Percentiles rank a stretch among this genome's conserved stretches.
Conservation (phyloP, 2,888 invertebrate genomes). For the Omphaloscelis lunosa region DNA sequence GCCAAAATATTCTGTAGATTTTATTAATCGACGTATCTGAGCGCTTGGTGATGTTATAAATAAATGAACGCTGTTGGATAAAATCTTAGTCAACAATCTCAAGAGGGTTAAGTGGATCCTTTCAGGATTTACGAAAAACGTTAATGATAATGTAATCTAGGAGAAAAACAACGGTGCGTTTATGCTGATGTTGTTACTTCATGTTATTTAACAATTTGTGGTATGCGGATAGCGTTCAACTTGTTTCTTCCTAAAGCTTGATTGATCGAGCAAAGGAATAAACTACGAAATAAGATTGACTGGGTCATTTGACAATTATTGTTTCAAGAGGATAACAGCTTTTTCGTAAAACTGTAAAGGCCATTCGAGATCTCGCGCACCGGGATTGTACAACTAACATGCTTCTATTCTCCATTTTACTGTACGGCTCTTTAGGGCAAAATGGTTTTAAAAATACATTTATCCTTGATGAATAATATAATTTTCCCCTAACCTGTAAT, state of each 20-base stretch:
- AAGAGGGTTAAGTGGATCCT: conserved; percentile 29
- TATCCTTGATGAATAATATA: neutral
- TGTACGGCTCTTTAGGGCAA: neutral
- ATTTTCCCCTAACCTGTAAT: conserved; percentile 21
- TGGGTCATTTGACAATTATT: neutral
- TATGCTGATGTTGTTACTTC: conserved; percentile 14
- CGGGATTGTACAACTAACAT: neutral
- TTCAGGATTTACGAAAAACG: conserved; percentile 26
- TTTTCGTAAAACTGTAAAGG: neutral
- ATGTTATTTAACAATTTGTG: conserved; percentile 14
- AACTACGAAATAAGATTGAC: neutral
- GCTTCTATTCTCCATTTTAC: neutral
- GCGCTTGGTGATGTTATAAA: conserved; percentile 45
- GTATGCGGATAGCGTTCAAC: neutral
- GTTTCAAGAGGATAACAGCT: neutral
- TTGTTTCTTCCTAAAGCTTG: neutral
- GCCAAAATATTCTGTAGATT: conserved; percentile 47
- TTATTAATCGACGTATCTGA: conserved; percentile 25
- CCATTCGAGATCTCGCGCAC: too few relatives aligned
- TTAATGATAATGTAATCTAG: conserved; percentile 25
- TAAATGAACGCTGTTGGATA: conserved; percentile 49
- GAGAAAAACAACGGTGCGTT: conserved; percentile 22
- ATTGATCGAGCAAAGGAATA: neutral
- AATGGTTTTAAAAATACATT: conserved; percentile 5
- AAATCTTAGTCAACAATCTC: conserved; percentile 53